phyloP scores from a whole-genome alignment of 23 tunicate genomes.

The Botrylloides violaceus region DNA sequence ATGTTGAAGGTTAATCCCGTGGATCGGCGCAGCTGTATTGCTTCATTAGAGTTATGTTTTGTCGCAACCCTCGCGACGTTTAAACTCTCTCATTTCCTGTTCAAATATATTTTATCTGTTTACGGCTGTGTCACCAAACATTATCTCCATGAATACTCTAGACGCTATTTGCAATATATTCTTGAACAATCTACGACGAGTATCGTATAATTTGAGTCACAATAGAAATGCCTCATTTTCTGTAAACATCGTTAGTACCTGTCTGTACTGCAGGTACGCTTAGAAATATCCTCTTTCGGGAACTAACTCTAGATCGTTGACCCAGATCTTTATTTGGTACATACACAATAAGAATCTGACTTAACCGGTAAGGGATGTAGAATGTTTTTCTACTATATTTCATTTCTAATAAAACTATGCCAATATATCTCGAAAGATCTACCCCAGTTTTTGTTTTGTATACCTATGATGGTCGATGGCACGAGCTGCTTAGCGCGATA shows the following conservation, averaged over 20 bases:
- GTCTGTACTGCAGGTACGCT: neutral
- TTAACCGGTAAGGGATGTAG: neutral
- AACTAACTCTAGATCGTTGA: neutral
- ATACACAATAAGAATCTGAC: neutral
- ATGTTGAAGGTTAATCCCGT: neutral
- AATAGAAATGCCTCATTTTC: neutral
- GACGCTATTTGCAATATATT: neutral
- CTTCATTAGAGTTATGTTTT: neutral
- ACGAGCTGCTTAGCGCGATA: no score
- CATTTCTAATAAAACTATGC: neutral
- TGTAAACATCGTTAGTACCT: neutral
- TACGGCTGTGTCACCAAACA: neutral
- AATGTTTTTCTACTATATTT: neutral
- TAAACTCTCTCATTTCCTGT: neutral
- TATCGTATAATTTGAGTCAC: neutral
- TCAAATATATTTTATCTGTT: neutral
- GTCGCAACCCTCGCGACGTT: neutral
- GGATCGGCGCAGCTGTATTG: neutral
- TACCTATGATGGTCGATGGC: no score
- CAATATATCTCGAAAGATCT: neutral
- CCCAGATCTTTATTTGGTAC: conserved; percentile 1
- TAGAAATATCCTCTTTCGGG: neutral
- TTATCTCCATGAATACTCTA: neutral
- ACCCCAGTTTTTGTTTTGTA: neutral
- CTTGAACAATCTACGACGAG: neutral